Conservation (phyloP, 1,140 invertebrate species). For the Caerostris extrusa region DNA sequence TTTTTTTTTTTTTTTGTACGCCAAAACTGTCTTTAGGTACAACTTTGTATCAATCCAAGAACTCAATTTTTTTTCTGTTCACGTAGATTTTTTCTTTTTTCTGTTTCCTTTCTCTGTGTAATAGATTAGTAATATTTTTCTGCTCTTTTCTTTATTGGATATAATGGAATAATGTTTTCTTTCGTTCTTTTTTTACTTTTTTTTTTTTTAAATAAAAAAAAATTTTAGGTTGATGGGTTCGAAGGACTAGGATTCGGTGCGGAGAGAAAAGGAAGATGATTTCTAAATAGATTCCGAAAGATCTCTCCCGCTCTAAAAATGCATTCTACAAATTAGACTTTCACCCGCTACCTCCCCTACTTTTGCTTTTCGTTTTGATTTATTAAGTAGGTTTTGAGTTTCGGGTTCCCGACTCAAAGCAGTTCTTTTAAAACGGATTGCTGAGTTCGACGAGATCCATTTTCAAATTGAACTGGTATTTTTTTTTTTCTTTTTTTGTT, state of each 20-base stretch:
- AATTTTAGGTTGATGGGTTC: neutral
- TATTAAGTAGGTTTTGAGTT: slow-evolving; percentile 22
- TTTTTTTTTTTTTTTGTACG: neutral
- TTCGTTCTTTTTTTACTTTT: neutral
- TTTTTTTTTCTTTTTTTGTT: neutral
- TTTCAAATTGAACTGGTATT: neutral
- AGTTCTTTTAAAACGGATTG: neutral
- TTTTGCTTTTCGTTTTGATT: neutral
- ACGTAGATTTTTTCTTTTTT: no score
- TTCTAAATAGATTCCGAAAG: slow-evolving; percentile 15
- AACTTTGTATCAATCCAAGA: neutral
- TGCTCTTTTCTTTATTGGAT: neutral
- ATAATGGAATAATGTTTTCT: neutral
- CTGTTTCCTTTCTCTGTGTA: no score
- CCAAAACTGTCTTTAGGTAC: neutral
- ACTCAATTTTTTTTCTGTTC: no score
- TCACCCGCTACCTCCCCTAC: no score
- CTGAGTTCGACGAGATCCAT: neutral
- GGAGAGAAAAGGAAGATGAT: neutral
- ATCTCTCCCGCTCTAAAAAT: neutral
- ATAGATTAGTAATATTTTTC: slow-evolving; percentile 41
- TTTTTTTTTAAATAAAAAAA: neutral
- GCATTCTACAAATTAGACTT: neutral
- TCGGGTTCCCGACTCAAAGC: neutral
- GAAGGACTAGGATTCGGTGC: neutral